Percentiles rank a stretch among this genome's conserved stretches.
Conservation (phyloP, 2,888 invertebrate genomes). For the Trisateles emortualis region DNA sequence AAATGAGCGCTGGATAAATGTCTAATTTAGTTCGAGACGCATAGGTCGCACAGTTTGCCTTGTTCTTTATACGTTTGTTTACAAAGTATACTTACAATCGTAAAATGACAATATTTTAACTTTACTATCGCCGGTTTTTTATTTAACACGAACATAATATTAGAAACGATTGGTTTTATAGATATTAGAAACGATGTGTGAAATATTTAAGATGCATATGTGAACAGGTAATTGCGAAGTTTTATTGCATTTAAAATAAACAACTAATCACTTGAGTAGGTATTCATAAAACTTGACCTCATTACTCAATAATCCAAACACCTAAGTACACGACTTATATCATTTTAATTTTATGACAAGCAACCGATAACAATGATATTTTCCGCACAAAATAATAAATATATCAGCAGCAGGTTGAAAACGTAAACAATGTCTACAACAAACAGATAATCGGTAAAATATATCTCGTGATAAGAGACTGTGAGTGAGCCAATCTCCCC, state of each 20-base stretch:
- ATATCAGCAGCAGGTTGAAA: constrained; percentile 20
- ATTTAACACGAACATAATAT: too few relatives aligned
- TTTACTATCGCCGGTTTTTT: too few relatives aligned
- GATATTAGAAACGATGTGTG: too few relatives aligned
- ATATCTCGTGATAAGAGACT: constrained; percentile 65
- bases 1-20: too few relatives aligned
- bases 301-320: constrained; percentile 15
- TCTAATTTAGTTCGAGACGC: too few relatives aligned
- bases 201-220: too few relatives aligned
- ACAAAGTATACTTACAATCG: too few relatives aligned
- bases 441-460: constrained; percentile 48
- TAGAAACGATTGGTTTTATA: too few relatives aligned
- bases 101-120: too few relatives aligned
- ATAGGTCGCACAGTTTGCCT: too few relatives aligned
- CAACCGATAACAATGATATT: constrained; percentile 14
- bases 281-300: background rate
- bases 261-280: background rate
- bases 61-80: too few relatives aligned
- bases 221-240: too few relatives aligned
- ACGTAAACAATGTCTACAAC: constrained; percentile 52
- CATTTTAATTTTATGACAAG: constrained; percentile 2
- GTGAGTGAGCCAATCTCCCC: constrained; percentile 64
- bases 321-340: constrained; percentile 2
- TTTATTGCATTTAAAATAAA: background rate
- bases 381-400: constrained; percentile 9